Conservation (phyloP, 2,113 vertebrate species). For the cattle (Bos taurus) region ARS-UCD2.0 NC_037345.1:13686501-13687000, state of each 20-base stretch:
- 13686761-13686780: not conserved
- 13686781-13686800: not conserved
- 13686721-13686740: not conserved
- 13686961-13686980: not conserved
- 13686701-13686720: not conserved
- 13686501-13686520: not conserved
- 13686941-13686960: no score
- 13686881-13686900: not conserved
- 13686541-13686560: not conserved
- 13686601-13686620: not conserved
- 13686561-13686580: not conserved
- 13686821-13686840: not conserved
- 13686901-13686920: not conserved
- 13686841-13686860: not conserved
- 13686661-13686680: not conserved
- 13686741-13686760: not conserved
- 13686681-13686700: not conserved
- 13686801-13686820: not conserved
- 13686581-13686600: not conserved
- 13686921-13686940: rapidly evolving
- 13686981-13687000: not conserved
- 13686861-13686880: no score
- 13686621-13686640: not conserved
- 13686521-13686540: no score
- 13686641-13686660: not conserved